These are phyloP conservation scores for Ceuthmochares aereus DNA, from an alignment of 2,113 vertebrate species.

Conservation along the genomic window DNA sequence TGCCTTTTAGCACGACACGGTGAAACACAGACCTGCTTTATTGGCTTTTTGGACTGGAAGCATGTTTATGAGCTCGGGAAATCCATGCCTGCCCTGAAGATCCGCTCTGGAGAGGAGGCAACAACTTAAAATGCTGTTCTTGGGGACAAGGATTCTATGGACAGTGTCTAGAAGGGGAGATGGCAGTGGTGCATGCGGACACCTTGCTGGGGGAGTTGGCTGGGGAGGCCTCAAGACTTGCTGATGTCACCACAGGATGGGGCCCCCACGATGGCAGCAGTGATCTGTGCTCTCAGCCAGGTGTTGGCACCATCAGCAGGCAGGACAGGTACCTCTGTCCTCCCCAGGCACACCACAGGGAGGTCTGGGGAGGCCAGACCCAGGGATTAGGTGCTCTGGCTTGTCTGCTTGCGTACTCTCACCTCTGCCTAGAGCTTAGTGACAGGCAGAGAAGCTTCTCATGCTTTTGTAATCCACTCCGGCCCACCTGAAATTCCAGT, in stretches of 20 bases:
- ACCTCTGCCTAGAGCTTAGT: not conserved
- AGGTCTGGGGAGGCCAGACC: not conserved
- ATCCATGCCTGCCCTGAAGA: not conserved
- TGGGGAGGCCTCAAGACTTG: accelerated
- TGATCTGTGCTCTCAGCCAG: not conserved
- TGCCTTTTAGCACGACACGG: not conserved
- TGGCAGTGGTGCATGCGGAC: not conserved
- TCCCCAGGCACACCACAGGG: accelerated
- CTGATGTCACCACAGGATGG: not conserved
- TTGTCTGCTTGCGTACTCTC: not conserved
- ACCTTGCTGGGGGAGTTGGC: not conserved
- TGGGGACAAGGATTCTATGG: not conserved
- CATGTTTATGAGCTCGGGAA: not conserved
- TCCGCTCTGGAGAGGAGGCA: not conserved
- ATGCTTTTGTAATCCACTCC: not conserved
- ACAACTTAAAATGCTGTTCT: accelerated
- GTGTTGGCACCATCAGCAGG: not conserved
- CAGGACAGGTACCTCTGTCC: not conserved
- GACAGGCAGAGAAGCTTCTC: not conserved
- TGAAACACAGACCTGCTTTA: not conserved
- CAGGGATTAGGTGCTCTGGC: not conserved
- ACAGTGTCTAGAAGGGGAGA: not conserved
- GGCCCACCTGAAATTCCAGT: constrained; percentile 92
- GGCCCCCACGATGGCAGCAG: too few relatives aligned
- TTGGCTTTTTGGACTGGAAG: not conserved